Base-by-base conservation (phyloP, 1,140 invertebrate species). In the Drosophila orena region DNA sequence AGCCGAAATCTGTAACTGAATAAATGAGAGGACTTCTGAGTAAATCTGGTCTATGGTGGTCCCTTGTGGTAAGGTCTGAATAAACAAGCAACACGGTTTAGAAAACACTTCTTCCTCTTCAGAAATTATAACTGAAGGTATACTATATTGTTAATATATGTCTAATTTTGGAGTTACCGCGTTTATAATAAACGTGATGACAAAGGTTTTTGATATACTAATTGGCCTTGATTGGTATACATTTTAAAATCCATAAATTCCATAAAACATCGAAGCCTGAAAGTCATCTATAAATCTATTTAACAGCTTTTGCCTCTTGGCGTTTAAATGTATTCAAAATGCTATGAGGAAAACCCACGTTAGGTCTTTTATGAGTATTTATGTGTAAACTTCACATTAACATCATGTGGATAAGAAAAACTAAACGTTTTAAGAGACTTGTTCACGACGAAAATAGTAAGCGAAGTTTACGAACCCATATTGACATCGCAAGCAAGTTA, bases 401-500 rank as follows among this genome's bases (percentile, higher is more conserved):
- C 78, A 71, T 14, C 42, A 60, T 44, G 46, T 66, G 52, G 75
- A 81, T 61, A 65, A 78, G 64, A 55, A 75, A 76, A 52, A 56
- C 15, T 69, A 52, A 58, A 34, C 14, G 72, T 59, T 64, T 43
- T 35, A 37, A 49, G 58, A 44, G 62, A 42, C 34, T 34, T 38
- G 38, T 56, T 54, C 59, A 69, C 78, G 43, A 15, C 38, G 34
- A 15, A 12, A 24, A 61, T 61, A 46, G 30, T 58, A 15, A 56
- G 20, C 43, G 69, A 42, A 70, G 46, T 59, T 53, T 80, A 77
- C 77, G 65, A 66, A 65, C 65, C 65, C 52, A 70, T 57, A 68
- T 69, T 77, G 50, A 70, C 66, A 79, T 69, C 79, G 68, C 79
- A 77, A 80, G 68, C 75, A 73, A 62, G 71, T 72, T 72, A 76